Evolutionary conservation across 2,888 invertebrate species (phyloP).

Genomic region (Nomada lathburiana): DNA sequence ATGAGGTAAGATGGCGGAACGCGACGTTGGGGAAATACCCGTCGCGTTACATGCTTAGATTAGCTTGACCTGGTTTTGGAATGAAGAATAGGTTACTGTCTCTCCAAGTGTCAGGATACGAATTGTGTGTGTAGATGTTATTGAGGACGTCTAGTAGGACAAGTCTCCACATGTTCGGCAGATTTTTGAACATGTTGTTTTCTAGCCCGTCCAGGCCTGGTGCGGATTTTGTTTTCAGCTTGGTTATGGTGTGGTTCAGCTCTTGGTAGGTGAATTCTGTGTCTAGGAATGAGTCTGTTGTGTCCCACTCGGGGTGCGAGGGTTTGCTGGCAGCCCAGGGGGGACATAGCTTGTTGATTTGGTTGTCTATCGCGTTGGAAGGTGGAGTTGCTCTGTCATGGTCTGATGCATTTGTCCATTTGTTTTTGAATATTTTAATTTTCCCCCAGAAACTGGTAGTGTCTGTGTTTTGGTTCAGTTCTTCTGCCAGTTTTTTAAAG

Average conservation of each 20-base stretch:
- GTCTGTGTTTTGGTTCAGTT: background rate
- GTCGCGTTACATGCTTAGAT: too few relatives aligned
- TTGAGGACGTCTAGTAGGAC: conserved; percentile 1
- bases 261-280: background rate
- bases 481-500: background rate
- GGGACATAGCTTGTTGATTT: background rate
- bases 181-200: conserved; percentile 2
- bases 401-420: background rate
- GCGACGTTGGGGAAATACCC: too few relatives aligned
- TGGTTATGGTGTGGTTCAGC: background rate
- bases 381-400: background rate
- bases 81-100: background rate
- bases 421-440: conserved; percentile 3
- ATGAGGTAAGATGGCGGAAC: too few relatives aligned
- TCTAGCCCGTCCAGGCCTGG: conserved; percentile 2
- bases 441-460: background rate
- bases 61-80: background rate
- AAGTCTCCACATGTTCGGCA: background rate
- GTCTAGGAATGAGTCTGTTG: background rate
- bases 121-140: background rate
- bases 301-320: background rate
- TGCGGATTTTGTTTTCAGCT: background rate
- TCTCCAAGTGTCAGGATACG: background rate
- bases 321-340: conserved; percentile 6
- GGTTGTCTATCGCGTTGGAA: background rate